Evolutionary conservation across 2,888 invertebrate genomes (phyloP).

Genomic region (Dione juno): DNA sequence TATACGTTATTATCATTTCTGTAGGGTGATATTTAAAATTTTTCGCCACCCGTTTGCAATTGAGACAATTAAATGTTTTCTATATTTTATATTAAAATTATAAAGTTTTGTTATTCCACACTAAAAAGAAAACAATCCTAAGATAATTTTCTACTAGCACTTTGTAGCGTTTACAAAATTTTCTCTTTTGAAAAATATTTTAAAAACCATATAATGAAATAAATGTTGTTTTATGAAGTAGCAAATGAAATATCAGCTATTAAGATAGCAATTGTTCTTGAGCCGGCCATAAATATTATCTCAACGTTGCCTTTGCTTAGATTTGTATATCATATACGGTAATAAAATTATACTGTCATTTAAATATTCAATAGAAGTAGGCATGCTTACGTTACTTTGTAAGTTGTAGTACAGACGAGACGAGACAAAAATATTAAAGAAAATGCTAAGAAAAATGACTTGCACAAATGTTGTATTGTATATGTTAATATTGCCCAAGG

Average conservation of each 20-base stretch:
- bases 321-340: constrained; percentile 7
- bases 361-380: constrained; percentile 12
- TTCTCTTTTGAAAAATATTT: no score
- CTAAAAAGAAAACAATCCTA: no score
- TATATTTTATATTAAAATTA: no score
- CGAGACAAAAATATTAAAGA: not conserved
- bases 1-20: no score
- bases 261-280: constrained; percentile 21
- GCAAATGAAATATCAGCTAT: not conserved
- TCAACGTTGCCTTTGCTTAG: constrained; percentile 1
- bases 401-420: not conserved
- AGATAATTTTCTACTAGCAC: no score
- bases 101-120: no score
- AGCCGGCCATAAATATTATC: constrained; percentile 19
- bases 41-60: no score
- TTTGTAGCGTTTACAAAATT: no score
- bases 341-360: constrained; percentile 5
- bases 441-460: not conserved
- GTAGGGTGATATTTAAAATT: no score
- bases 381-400: not conserved
- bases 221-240: not conserved
- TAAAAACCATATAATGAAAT: not conserved
- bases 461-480: not conserved
- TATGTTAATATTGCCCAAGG: no score
- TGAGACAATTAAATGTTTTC: no score